Conservation (phyloP, 2,797 vertebrate genomes). For the Phoeniculus purpureus region DNA sequence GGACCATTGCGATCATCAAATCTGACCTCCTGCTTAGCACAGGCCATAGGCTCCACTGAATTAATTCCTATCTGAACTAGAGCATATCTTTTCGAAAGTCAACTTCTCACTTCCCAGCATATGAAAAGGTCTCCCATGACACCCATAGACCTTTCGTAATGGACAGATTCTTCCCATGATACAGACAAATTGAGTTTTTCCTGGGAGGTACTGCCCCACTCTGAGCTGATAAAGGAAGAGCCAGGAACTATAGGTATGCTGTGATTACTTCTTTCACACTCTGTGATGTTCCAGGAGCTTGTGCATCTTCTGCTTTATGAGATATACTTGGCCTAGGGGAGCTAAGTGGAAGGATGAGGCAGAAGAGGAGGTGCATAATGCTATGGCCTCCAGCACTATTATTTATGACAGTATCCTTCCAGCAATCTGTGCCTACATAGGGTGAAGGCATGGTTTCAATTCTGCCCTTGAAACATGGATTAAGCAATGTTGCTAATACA, state of each 20-base stretch:
- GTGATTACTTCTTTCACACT: conserved; percentile 63
- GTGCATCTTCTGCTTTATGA: conserved; percentile 67
- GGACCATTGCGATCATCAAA: conserved; percentile 37
- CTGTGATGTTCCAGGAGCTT: conserved; percentile 63
- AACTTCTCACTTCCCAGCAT: conserved; percentile 68
- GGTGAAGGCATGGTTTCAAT: conserved; percentile 75
- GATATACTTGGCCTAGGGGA: conserved; percentile 70
- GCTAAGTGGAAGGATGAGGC: conserved; percentile 57
- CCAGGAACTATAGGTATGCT: conserved; percentile 43
- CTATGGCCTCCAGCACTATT: conserved; percentile 69
- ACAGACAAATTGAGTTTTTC: conserved; percentile 60
- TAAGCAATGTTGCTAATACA: conserved; percentile 78
- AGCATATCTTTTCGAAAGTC: conserved; percentile 68
- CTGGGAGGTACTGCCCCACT: conserved; percentile 61
- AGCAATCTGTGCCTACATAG: conserved; percentile 62
- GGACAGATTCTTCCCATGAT: conserved; percentile 58
- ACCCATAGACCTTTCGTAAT: conserved; percentile 58
- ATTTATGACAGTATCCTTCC: conserved; percentile 76
- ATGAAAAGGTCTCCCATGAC: conserved; percentile 60
- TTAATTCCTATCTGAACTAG: conserved; percentile 66
- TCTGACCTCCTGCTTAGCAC: conserved; percentile 66
- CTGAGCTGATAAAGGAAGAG: conserved; percentile 54
- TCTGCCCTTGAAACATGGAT: conserved; percentile 81
- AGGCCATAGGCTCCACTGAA: conserved; percentile 48
- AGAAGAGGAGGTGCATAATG: conserved; percentile 62